phyloP scores from a whole-genome alignment of 2,797 vertebrate species.

The Mormyrus hasselquistii region DNA sequence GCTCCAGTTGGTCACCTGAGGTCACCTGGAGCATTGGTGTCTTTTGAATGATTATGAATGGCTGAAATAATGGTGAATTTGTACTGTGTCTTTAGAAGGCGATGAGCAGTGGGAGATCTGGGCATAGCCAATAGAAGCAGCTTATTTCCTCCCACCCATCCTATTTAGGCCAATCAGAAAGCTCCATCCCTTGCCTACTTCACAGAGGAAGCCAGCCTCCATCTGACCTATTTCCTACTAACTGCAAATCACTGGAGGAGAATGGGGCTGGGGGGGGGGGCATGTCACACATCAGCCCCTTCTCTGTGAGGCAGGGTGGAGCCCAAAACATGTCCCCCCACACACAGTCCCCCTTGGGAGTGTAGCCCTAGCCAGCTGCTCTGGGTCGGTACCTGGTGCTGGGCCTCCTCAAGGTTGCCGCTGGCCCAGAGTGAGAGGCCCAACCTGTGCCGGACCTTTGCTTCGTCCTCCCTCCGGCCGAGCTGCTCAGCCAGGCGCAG shows the following conservation, averaged over 20 bases:
- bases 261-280: not conserved
- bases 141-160: not conserved
- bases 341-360: not conserved
- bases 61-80: not conserved
- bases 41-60: not conserved
- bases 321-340: not conserved
- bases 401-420: slow-evolving; percentile 87
- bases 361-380: too few relatives aligned
- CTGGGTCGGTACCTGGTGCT: slow-evolving; percentile 77
- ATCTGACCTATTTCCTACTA: slow-evolving; percentile 13
- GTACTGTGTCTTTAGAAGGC: not conserved
- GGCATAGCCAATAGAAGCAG: not conserved
- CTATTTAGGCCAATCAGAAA: not conserved
- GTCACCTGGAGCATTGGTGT: not conserved
- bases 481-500: slow-evolving; percentile 90
- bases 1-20: not conserved
- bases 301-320: not conserved
- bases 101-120: not conserved
- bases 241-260: not conserved
- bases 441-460: slow-evolving; percentile 86
- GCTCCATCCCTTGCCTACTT: not conserved
- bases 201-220: not conserved
- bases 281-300: not conserved
- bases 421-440: slow-evolving; percentile 83
- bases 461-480: slow-evolving; percentile 85